Evolutionary conservation across 2,113 vertebrate species (phyloP).

Genomic region (Ploceus nigricollis): DNA sequence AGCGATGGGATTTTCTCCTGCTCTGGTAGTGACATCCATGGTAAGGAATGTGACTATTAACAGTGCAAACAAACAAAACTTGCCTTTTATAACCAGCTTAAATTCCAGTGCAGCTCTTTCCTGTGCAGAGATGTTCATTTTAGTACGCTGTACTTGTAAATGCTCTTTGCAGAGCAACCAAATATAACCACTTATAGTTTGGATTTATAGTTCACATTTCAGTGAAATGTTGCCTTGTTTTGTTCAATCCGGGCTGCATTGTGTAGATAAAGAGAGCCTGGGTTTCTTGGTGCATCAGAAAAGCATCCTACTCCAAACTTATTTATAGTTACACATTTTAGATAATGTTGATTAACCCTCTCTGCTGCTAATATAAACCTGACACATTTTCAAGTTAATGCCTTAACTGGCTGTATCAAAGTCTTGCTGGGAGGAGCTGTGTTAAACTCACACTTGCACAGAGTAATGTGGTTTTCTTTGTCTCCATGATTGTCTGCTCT

Average conservation of each 20-base stretch:
- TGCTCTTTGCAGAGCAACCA: neutral
- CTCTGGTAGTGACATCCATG: slow-evolving; percentile 95
- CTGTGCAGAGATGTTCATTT: neutral
- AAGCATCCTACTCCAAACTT: neutral
- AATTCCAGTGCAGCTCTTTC: neutral
- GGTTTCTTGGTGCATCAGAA: neutral
- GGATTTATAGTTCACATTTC: neutral
- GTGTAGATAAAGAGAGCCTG: neutral
- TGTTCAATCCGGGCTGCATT: neutral
- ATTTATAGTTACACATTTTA: neutral
- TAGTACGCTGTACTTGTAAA: neutral
- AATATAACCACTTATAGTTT: neutral
- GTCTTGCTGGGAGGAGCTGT: neutral
- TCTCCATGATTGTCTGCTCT: neutral
- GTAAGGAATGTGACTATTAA: slow-evolving; percentile 72
- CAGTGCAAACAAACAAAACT: neutral
- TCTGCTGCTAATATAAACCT: neutral
- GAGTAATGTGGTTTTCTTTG: neutral
- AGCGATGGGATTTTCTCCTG: slow-evolving; percentile 96
- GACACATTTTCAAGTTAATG: neutral
- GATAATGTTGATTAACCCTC: neutral
- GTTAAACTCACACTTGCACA: neutral
- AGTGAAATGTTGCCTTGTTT: neutral
- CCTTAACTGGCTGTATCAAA: neutral
- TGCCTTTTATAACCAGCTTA: neutral